Evolutionary conservation across 2,888 invertebrate species (phyloP).

Genomic region (Rhagonycha fulva): DNA sequence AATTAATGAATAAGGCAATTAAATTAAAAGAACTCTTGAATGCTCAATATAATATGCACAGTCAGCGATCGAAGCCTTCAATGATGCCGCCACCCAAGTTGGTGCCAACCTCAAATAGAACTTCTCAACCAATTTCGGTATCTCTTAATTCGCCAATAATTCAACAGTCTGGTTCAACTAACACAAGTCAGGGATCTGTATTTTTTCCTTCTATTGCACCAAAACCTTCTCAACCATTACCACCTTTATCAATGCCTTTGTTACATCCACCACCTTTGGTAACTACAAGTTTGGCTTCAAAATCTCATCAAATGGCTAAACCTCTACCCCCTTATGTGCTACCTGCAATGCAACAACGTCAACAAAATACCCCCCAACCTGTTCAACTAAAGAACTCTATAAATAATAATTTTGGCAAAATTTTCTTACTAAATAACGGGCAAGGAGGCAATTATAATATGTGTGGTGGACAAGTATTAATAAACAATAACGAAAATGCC

Average conservation of each 20-base stretch:
- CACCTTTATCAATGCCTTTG: neutral
- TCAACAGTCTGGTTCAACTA: neutral
- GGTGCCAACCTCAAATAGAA: neutral
- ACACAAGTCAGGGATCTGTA: neutral
- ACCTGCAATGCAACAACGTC: neutral
- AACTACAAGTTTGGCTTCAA: neutral
- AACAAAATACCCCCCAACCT: neutral
- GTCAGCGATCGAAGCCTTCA: neutral
- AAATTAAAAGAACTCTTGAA: neutral
- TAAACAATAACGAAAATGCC: neutral
- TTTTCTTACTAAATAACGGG: constrained; percentile 4
- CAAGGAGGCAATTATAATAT: neutral
- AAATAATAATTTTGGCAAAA: constrained; percentile 13
- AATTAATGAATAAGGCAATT: neutral
- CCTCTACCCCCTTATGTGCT: neutral
- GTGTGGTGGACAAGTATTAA: neutral
- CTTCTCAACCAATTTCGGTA: neutral
- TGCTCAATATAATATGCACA: neutral
- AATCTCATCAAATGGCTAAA: neutral
- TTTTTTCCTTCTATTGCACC: neutral
- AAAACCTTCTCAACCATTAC: neutral
- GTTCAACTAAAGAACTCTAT: constrained; percentile 11
- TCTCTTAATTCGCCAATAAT: neutral
- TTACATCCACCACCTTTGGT: neutral
- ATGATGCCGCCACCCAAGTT: neutral